Conservation (phyloP, 2,113 vertebrate genomes). For the Dryoscopus gambensis region DNA sequence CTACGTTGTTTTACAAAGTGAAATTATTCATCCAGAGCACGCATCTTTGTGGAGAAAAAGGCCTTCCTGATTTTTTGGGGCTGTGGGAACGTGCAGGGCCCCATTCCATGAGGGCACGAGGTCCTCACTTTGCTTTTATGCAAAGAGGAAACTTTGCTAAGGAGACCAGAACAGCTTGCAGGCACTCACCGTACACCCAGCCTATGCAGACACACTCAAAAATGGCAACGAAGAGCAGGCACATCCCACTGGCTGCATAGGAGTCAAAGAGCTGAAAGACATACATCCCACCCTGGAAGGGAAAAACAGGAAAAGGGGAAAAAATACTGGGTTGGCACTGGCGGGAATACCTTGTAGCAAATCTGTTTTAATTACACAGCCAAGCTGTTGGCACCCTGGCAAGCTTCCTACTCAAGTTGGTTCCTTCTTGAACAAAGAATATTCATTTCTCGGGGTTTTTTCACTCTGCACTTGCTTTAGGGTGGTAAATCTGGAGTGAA, state of each 20-base stretch:
- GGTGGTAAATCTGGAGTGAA: neutral
- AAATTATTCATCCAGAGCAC: neutral
- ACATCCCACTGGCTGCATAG: slow-evolving; percentile 97
- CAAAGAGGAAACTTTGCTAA: neutral
- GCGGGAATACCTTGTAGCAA: neutral
- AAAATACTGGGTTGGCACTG: neutral
- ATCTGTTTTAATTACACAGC: neutral
- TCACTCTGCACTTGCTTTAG: neutral
- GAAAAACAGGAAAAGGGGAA: neutral
- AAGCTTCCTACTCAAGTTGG: neutral
- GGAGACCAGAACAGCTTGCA: neutral
- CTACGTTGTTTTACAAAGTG: neutral
- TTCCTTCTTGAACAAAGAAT: neutral
- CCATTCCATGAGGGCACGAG: neutral
- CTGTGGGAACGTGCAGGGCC: neutral
- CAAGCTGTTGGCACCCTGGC: neutral
- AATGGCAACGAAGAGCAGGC: slow-evolving; percentile 96
- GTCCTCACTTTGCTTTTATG: neutral
- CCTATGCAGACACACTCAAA: slow-evolving; percentile 97
- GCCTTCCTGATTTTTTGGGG: neutral
- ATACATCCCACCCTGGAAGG: slow-evolving; percentile 93
- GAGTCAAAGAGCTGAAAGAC: slow-evolving; percentile 97
- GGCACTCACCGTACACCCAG: slow-evolving; percentile 93
- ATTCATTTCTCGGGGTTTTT: neutral
- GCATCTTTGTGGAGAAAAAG: neutral